phyloP scores from a whole-genome alignment of 2,888 invertebrate species.

The Brachyptera risi region DNA sequence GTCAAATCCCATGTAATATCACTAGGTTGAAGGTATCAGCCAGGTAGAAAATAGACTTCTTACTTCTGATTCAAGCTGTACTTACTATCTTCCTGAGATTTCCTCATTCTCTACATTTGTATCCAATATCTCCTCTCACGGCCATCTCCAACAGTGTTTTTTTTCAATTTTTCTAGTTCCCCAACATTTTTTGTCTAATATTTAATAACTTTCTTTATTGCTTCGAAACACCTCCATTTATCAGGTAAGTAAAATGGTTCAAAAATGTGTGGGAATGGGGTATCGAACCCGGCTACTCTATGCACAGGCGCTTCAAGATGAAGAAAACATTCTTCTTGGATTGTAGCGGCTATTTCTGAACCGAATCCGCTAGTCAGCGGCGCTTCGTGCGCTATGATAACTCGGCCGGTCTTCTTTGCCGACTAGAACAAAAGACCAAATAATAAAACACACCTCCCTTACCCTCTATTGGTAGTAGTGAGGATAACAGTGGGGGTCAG shows the following conservation, averaged over 20 bases:
- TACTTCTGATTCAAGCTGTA: too few species aligned
- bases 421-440: slow-evolving; percentile 64
- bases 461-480: not conserved
- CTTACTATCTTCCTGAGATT: too few species aligned
- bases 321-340: slow-evolving; percentile 94
- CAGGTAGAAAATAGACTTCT: too few species aligned
- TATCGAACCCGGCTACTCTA: slow-evolving; percentile 92
- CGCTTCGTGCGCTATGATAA: slow-evolving; percentile 92
- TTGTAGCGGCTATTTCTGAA: slow-evolving; percentile 87
- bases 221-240: slow-evolving; percentile 85
- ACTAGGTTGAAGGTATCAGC: too few species aligned
- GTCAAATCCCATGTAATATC: too few species aligned
- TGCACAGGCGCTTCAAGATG: slow-evolving; percentile 88
- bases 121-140: too few species aligned
- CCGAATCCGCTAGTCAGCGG: slow-evolving; percentile 94
- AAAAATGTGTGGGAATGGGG: slow-evolving; percentile 94
- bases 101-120: too few species aligned
- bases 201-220: slow-evolving; percentile 68
- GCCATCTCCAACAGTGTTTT: too few species aligned
- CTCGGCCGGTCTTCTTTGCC: slow-evolving; percentile 89
- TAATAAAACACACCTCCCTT: too few species aligned
- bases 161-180: too few species aligned
- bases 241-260: slow-evolving; percentile 96
- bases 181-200: slow-evolving; percentile 61
- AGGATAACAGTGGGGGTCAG: too few species aligned